Base-by-base conservation (phyloP, 2,113 vertebrate genomes). In the Rhinopomastus cyanomelas region DNA sequence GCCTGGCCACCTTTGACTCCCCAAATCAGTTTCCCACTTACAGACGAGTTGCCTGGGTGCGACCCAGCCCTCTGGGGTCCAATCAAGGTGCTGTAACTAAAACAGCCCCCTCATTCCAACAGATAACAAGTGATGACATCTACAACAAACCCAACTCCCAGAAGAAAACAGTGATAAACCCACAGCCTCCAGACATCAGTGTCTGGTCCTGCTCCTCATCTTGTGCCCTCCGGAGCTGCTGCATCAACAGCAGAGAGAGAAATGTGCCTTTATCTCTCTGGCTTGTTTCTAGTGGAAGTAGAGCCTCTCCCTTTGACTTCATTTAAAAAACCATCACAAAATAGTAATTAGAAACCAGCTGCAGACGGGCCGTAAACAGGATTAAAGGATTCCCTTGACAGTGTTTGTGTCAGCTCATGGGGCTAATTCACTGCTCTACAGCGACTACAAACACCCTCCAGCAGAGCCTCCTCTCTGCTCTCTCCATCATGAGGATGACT, bases 311-410 rank as follows among this genome's bases (percentile, higher is more conserved):
- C 55, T 76, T 62, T 37, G 53, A 66, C 46, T 62, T 42, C 34
- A 8, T 32, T n/a, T 29, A 6, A 69, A 83, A 55, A 66, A 48
- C 3, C 5, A 25, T 44, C 55, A 71, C 66, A 48, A 57, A 84
- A 34, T 5, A 73, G 52, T 59, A 53, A 92, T 84, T 53, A 77
- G 65, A 75, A 77, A 20, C 6, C 75, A 87, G 53, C 68, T 73
- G 75, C 81, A 87, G 90, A 27, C 52, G 32, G 65, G 72, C 84
- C 18, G 3, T 27, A 57, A 68, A 5, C 37, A 52, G 71, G 65
- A 73, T 81, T 42, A 82, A 72, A 83, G 48, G 39, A 67, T 89
- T 94, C 87, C 92, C 92, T 19, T 49, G 83, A 44, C 61, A 48
- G 81, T 11, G 46, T 53, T 81, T 65, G 39, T 85, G 77, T 56